A percentile compares a stretch with the other conserved stretches of the same genome.
Conservation (phyloP, 2,797 vertebrate species). For the Allobates femoralis region DNA sequence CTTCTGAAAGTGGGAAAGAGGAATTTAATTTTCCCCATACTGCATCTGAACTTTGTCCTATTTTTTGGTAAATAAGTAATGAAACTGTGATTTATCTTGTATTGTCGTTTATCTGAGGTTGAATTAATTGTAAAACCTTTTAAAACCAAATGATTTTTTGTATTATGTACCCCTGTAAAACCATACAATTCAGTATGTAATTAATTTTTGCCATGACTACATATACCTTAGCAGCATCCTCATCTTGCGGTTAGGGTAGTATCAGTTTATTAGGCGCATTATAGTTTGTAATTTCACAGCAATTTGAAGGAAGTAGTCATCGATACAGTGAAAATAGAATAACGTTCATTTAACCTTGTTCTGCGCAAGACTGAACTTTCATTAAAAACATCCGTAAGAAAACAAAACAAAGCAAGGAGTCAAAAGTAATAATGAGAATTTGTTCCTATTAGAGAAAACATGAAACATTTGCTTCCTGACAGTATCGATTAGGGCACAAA, state of each 20-base stretch:
- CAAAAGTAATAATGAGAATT: constrained; percentile 57
- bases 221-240: neutral
- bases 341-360: constrained; percentile 36
- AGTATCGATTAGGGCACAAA: constrained; percentile 61
- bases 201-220: no score
- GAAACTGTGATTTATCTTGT: no score
- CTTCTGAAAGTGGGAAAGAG: no score
- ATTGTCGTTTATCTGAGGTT: no score
- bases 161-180: no score
- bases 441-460: constrained; percentile 60
- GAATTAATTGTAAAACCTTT: no score
- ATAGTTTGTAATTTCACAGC: neutral
- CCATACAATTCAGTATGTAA: no score
- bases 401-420: constrained; percentile 37
- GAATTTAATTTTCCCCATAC: no score
- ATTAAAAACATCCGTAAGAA: constrained; percentile 48
- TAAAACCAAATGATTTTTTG: no score
- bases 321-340: neutral
- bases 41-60: no score
- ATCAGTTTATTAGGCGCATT: neutral
- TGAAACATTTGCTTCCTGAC: constrained; percentile 58
- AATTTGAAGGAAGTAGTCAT: neutral
- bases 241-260: neutral
- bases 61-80: no score
- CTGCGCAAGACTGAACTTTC: constrained; percentile 36